Percentiles rank a stretch among this genome's conserved stretches.
These are phyloP conservation scores for Drosophila miranda DNA, from an alignment of 1,140 invertebrate genomes.

Conservation along the genomic window DNA sequence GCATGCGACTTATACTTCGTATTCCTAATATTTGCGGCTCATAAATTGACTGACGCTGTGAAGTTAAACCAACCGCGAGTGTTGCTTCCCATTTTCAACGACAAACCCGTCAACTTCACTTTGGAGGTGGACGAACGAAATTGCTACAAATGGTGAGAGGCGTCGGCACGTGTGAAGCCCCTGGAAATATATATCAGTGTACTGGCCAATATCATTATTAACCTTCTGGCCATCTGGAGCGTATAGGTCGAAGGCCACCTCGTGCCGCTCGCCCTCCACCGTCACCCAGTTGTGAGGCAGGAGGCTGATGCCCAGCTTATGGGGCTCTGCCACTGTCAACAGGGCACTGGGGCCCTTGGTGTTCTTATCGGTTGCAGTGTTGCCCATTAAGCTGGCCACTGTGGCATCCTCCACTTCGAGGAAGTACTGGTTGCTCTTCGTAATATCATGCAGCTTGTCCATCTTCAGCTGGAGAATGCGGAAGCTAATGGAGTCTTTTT, in stretches of 20 bases:
- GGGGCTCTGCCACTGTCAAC: constrained; percentile 85
- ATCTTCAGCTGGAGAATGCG: constrained; percentile 87
- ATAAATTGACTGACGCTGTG: constrained; percentile 32
- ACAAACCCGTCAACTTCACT: constrained; percentile 93
- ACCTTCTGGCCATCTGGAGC: constrained; percentile 86
- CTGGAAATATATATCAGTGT: constrained; percentile 88
- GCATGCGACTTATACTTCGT: constrained; percentile 33
- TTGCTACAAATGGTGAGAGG: constrained; percentile 93
- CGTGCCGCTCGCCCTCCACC: constrained; percentile 87
- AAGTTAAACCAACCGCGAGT: constrained; percentile 95
- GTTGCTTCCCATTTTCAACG: constrained; percentile 92
- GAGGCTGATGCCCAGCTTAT: constrained; percentile 85
- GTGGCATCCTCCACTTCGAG: constrained; percentile 86
- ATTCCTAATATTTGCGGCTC: constrained; percentile 42
- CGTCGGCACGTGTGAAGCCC: constrained; percentile 75
- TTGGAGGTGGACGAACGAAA: constrained; percentile 93
- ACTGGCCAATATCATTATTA: constrained; percentile 92
- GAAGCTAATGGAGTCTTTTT: constrained; percentile 87
- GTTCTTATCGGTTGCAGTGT: constrained; percentile 83
- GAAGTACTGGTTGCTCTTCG: constrained; percentile 86
- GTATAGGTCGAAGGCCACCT: constrained; percentile 89
- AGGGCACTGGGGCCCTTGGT: constrained; percentile 83
- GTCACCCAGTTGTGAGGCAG: constrained; percentile 89
- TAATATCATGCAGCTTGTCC: constrained; percentile 86
- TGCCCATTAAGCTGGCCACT: constrained; percentile 85